phyloP scores from a whole-genome alignment of 2,797 vertebrate species.

The Philypnodon macrostomus region DNA sequence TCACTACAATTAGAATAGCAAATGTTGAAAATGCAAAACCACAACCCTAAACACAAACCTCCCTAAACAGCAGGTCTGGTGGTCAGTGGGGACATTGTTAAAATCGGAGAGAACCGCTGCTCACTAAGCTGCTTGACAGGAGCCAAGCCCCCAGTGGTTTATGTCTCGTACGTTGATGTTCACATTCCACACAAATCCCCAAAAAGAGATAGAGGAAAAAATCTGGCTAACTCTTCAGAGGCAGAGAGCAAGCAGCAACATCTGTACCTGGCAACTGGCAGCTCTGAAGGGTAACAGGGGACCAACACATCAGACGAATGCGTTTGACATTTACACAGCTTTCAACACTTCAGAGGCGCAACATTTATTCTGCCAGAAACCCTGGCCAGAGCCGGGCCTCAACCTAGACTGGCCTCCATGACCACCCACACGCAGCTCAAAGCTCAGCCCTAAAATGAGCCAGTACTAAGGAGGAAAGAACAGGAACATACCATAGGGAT shows the following conservation, averaged over 20 bases:
- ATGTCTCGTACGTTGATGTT: constrained; percentile 51
- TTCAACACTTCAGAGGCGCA: constrained; percentile 71
- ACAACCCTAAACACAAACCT: constrained; percentile 37
- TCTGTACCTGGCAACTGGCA: constrained; percentile 67
- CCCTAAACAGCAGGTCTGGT: constrained; percentile 47
- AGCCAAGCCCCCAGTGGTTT: constrained; percentile 52
- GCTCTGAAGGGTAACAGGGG: constrained; percentile 50
- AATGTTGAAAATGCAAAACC: constrained; percentile 53
- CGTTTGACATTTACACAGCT: constrained; percentile 77
- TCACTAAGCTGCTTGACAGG: constrained; percentile 67
- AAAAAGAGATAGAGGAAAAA: constrained; percentile 3
- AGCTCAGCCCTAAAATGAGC: constrained; percentile 61
- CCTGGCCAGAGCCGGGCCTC: constrained; percentile 51
- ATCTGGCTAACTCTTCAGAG: constrained; percentile 49
- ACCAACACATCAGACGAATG: constrained; percentile 63
- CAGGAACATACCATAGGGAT: constrained; percentile 7
- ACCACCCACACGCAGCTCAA: constrained; percentile 51
- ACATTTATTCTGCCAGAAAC: constrained; percentile 69
- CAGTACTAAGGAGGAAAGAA: constrained; percentile 28
- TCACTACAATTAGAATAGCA: constrained; percentile 10
- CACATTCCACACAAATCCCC: constrained; percentile 33
- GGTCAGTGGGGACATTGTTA: constrained; percentile 65
- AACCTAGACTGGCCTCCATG: constrained; percentile 56
- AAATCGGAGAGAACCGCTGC: constrained; percentile 61
- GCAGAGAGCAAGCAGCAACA: constrained; percentile 60